phyloP scores from a whole-genome alignment of 2,113 vertebrate species.

The Gymnarchus niloticus region DNA sequence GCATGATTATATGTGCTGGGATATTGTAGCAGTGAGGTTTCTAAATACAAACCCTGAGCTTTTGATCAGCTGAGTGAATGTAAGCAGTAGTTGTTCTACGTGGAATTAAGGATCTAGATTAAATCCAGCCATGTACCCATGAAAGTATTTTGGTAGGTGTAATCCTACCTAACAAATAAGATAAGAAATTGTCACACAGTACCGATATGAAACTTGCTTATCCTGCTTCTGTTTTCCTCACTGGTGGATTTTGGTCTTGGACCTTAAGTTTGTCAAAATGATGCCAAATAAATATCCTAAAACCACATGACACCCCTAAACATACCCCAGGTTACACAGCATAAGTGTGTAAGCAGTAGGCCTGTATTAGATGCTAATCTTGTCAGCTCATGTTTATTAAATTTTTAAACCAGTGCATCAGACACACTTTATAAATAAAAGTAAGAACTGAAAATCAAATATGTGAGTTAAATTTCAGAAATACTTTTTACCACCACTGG shows the following conservation, averaged over 20 bases:
- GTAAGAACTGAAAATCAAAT: neutral
- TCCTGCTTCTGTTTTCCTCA: neutral
- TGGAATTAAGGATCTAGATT: constrained; percentile 1
- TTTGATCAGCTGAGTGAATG: neutral
- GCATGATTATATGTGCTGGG: neutral
- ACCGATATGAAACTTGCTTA: too few species aligned
- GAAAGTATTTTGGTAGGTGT: neutral
- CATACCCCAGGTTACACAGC: too few species aligned
- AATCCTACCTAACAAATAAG: neutral
- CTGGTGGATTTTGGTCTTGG: neutral
- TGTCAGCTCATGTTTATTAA: neutral
- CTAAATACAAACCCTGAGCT: neutral
- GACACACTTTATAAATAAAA: neutral
- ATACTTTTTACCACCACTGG: neutral
- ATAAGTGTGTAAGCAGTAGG: too few species aligned
- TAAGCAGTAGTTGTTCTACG: neutral
- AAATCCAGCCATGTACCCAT: neutral
- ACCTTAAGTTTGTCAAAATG: neutral
- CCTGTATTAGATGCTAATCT: too few species aligned
- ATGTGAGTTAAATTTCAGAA: neutral
- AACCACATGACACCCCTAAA: neutral
- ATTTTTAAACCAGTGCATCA: neutral
- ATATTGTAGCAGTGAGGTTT: neutral
- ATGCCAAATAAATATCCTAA: neutral
- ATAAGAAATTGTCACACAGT: neutral